Percentiles rank a stretch among this genome's conserved stretches.
Conservation (phyloP, 2,113 vertebrate species). For the Oncorhynchus clarkii region DNA sequence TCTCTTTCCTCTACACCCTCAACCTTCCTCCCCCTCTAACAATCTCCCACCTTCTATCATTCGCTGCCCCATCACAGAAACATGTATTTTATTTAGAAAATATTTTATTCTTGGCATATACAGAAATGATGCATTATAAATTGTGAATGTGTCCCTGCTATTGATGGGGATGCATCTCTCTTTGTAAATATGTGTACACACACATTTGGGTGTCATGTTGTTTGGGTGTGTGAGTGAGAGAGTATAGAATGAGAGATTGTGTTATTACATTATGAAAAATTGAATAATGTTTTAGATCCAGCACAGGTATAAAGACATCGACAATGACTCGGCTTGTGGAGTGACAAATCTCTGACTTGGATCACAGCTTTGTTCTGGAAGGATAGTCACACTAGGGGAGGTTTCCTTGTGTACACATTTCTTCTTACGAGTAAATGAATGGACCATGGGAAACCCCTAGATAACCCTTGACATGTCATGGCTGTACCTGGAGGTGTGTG, state of each 20-base stretch:
- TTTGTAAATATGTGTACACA: conserved; percentile 81
- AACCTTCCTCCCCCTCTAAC: conserved; percentile 46
- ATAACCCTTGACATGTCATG: background rate
- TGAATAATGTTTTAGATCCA: conserved; percentile 30
- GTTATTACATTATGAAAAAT: conserved; percentile 35
- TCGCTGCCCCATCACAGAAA: conserved; percentile 38
- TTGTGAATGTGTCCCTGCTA: conserved; percentile 49
- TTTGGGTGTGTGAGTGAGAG: conserved; percentile 17
- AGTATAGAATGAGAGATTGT: background rate
- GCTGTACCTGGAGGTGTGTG: conserved; percentile 9
- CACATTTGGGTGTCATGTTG: conserved; percentile 70
- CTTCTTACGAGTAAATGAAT: background rate
- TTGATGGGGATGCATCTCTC: conserved; percentile 54
- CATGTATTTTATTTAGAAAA: conserved; percentile 82
- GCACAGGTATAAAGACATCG: conserved; percentile 43
- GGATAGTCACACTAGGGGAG: background rate
- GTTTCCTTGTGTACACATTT: background rate
- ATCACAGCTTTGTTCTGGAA: background rate
- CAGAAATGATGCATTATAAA: conserved; percentile 78
- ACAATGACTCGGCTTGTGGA: conserved; percentile 51
- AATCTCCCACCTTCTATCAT: conserved; percentile 36
- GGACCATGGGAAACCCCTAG: background rate
- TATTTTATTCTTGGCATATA: conserved; percentile 81
- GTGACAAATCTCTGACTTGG: conserved; percentile 25
- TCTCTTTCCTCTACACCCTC: conserved; percentile 49